Percentiles rank a stretch among this genome's conserved stretches.
These are phyloP conservation scores for Ips typographus DNA, from an alignment of 1,140 invertebrate species.

Conservation along the genomic window DNA sequence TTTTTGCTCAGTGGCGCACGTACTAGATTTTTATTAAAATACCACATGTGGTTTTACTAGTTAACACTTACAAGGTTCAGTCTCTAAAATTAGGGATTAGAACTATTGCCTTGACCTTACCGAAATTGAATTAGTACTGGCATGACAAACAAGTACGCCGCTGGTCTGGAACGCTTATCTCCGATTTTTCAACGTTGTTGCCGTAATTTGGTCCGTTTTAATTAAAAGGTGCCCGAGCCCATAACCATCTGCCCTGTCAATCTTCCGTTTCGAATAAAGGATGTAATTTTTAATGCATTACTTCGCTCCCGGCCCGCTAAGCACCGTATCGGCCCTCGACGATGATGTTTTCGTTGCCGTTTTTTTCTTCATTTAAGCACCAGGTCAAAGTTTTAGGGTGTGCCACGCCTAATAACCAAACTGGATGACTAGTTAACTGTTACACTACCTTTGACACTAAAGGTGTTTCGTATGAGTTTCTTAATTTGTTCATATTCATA, in stretches of 20 bases:
- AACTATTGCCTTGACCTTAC: neutral
- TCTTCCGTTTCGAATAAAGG: slow-evolving; percentile 33
- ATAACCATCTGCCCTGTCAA: slow-evolving; percentile 34
- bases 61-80: no score
- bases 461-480: no score
- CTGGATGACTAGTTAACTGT: no score
- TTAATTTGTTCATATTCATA: no score
- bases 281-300: slow-evolving; percentile 34
- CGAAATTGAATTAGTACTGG: neutral
- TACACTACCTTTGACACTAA: no score
- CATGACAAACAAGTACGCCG: neutral
- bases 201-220: slow-evolving; percentile 30
- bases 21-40: neutral
- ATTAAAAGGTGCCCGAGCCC: slow-evolving; percentile 31
- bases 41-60: neutral
- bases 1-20: slow-evolving; percentile 8
- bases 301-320: slow-evolving; percentile 28
- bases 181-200: slow-evolving; percentile 27
- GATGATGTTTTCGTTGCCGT: neutral
- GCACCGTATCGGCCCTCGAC: slow-evolving; percentile 10
- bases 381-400: no score
- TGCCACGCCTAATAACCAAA: no score
- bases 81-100: neutral
- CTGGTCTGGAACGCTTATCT: slow-evolving; percentile 11
- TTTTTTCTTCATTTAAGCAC: no score